These are phyloP conservation scores for Monopterus albus DNA, from an alignment of 2,113 vertebrate species.

Conservation along the genomic window DNA sequence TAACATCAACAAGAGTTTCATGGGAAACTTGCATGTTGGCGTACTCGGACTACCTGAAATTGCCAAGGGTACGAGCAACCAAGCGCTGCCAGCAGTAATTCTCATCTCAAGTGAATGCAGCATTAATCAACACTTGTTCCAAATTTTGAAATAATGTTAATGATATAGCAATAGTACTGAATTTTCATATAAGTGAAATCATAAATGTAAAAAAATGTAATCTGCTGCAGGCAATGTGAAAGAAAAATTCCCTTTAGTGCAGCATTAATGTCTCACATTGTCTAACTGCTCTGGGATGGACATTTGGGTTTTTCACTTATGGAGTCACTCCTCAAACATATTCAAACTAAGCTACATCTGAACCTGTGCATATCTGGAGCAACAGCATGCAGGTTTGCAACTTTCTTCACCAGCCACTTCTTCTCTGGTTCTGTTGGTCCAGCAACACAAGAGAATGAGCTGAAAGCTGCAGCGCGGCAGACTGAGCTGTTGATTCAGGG, in stretches of 20 bases:
- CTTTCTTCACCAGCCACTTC: too few relatives aligned
- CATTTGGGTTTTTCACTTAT: too few relatives aligned
- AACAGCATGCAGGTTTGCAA: background rate
- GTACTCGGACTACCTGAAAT: too few relatives aligned
- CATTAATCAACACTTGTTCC: background rate
- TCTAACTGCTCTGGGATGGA: too few relatives aligned
- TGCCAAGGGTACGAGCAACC: too few relatives aligned
- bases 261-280: conserved; percentile 12
- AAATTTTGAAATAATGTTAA: background rate
- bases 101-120: too few relatives aligned
- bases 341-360: too few relatives aligned
- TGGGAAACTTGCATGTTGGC: too few relatives aligned
- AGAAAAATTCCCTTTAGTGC: background rate
- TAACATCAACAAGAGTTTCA: too few relatives aligned
- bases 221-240: background rate
- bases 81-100: too few relatives aligned
- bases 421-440: conserved; percentile 14
- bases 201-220: conserved; percentile 18
- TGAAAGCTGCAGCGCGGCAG: conserved; percentile 13
- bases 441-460: conserved; percentile 15
- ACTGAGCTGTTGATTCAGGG: conserved; percentile 38
- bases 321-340: too few relatives aligned
- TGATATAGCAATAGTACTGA: background rate
- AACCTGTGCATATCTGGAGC: too few relatives aligned
- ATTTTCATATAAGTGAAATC: background rate